phyloP scores from a whole-genome alignment of 2,113 vertebrate genomes.

The Burhinus bistriatus region DNA sequence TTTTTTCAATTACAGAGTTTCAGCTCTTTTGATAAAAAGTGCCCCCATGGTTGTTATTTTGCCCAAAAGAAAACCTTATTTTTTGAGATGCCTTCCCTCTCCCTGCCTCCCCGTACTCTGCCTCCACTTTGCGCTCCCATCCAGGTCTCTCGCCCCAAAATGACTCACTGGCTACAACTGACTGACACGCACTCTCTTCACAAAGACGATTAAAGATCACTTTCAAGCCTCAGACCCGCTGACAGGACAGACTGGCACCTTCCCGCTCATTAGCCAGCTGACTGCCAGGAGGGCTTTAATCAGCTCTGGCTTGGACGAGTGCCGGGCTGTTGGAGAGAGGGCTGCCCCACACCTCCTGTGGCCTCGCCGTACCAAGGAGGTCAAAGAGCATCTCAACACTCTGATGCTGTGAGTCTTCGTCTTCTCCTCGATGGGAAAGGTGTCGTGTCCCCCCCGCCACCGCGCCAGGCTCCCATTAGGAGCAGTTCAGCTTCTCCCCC shows the following conservation, averaged over 20 bases:
- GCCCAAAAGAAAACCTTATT: neutral
- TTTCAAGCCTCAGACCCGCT: neutral
- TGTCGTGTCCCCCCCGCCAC: neutral
- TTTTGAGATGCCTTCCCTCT: neutral
- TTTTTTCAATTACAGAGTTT: neutral
- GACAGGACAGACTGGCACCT: neutral
- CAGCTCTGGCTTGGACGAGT: neutral
- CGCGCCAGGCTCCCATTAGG: neutral
- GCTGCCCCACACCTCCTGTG: neutral
- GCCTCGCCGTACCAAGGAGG: neutral
- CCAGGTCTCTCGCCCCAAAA: neutral
- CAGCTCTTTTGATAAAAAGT: neutral
- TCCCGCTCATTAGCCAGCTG: neutral
- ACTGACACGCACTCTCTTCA: neutral
- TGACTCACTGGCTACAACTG: slow-evolving; percentile 9
- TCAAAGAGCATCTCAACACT: neutral
- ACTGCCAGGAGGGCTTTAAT: neutral
- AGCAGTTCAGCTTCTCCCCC: neutral
- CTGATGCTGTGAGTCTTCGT: neutral
- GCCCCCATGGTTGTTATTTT: neutral
- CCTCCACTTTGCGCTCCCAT: neutral
- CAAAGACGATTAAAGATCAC: neutral
- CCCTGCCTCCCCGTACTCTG: neutral
- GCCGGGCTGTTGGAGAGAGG: neutral
- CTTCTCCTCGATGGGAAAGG: neutral